A percentile compares a stretch with the other conserved stretches of the same genome.
These are phyloP conservation scores for Spinibarbus caldwelli DNA, from an alignment of 2,797 vertebrate species.

Conservation along the genomic window DNA sequence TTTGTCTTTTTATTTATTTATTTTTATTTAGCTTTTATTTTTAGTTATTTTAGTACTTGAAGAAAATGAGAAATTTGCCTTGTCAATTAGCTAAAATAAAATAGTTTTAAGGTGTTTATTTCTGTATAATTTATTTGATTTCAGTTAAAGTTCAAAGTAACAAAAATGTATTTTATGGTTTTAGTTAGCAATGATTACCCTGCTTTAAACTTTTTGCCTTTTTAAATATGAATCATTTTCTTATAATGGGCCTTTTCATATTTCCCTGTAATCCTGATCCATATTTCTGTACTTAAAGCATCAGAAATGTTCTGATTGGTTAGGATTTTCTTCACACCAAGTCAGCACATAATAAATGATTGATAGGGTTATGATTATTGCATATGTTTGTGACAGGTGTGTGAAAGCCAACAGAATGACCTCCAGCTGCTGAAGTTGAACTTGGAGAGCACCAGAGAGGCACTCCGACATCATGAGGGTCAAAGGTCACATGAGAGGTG, in stretches of 20 bases:
- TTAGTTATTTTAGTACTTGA: neutral
- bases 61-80: neutral
- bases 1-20: neutral
- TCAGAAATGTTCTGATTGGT: neutral
- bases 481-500: slow-evolving; percentile 73
- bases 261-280: neutral
- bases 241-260: neutral
- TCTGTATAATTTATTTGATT: neutral
- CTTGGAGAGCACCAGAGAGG: slow-evolving; percentile 79
- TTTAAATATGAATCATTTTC: neutral
- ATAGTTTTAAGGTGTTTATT: neutral
- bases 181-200: neutral
- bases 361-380: neutral
- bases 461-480: slow-evolving; percentile 67
- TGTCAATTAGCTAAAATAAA: too few relatives aligned
- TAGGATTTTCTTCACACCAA: neutral
- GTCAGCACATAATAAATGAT: neutral
- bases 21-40: neutral
- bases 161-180: neutral
- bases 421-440: slow-evolving; percentile 84
- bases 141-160: neutral
- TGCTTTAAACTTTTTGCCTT: neutral
- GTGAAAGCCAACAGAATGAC: slow-evolving; percentile 84
- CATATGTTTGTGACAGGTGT: slow-evolving; percentile 76
- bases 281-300: neutral